Base-by-base conservation (phyloP, 2,888 invertebrate species). In the Drosophila crucigera region DNA sequence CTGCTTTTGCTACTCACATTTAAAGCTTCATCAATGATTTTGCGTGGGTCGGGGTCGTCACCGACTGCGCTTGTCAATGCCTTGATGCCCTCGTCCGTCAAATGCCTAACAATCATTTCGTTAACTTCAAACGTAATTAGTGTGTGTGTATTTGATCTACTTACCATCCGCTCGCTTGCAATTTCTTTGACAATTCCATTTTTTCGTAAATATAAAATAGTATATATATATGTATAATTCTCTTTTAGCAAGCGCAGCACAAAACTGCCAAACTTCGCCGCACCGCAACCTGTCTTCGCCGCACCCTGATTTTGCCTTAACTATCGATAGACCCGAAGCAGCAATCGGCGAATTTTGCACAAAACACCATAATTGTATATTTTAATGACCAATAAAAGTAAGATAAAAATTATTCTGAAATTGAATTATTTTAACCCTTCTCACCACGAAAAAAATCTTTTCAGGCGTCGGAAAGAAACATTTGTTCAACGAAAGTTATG, bases 31-130 rank as follows among this genome's bases (percentile, higher is more conserved):
- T 95, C 95, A 72, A 95, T 94, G 74, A 96, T 94, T 89, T 94
- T 94, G 89, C 95, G 94, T 84, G 95, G 92, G 93, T 97, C 96
- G 74, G 47, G 33, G 39, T 94, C 78, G 37, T 80, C 69, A 52
- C 70, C 74, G 49, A 75, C 62, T 30, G 69, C 72, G 50, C 96
- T 95, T 78, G 95, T 95, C 82, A 96, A 93, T 89, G 94, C 94
- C 92, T 95, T 95, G 73, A 96, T 94, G 80, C 97, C 97, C 91
- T 96, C 95, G 79, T 95, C 95, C 76, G 96, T 96, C 81, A 97
- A 94, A 93, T 96, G 94, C 97, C 97, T 78, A 37, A 14, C 0
- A 30, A 14, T 47, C 4, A 25, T 49, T 62, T 31, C 30, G 11
- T 25, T 61, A 28, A 14, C 35, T 25, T 52, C 1, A 56, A 30